Conservation (phyloP, 2,888 invertebrate species). For the Zele albiditarsus region DNA sequence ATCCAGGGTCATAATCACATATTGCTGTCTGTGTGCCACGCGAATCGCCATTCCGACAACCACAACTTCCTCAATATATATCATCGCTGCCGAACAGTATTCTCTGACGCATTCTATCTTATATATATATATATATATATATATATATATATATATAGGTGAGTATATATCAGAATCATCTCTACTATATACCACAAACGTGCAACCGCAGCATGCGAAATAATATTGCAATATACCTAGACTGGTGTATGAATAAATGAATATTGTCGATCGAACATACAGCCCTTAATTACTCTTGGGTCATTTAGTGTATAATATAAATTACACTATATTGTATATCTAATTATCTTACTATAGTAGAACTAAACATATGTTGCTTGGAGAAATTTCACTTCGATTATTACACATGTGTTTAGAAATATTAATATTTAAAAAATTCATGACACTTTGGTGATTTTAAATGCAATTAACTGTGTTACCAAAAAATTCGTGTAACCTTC, state of each 20-base stretch:
- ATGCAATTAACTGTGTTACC: too few species aligned
- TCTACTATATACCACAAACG: slow-evolving; percentile 21
- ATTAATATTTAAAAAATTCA: too few species aligned
- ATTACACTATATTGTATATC: too few species aligned
- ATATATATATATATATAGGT: neutral
- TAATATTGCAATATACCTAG: slow-evolving; percentile 16
- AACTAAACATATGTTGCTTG: too few species aligned
- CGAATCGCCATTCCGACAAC: slow-evolving; percentile 26
- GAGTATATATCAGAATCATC: neutral
- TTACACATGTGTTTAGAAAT: too few species aligned
- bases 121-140: neutral
- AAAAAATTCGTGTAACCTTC: too few species aligned
- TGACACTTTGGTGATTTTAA: too few species aligned
- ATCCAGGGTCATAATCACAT: slow-evolving; percentile 39
- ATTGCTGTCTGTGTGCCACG: slow-evolving; percentile 31
- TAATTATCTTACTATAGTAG: too few species aligned
- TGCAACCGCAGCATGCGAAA: slow-evolving; percentile 35
- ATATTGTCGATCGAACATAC: too few species aligned
- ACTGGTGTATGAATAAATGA: neutral
- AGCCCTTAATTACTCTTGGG: too few species aligned
- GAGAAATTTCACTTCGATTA: too few species aligned
- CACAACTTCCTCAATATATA: slow-evolving; percentile 28
- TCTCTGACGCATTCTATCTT: neutral
- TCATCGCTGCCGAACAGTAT: neutral
- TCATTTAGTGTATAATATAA: too few species aligned